Conservation (phyloP, 2,113 vertebrate genomes). For the Rhabdornis inornatus region DNA sequence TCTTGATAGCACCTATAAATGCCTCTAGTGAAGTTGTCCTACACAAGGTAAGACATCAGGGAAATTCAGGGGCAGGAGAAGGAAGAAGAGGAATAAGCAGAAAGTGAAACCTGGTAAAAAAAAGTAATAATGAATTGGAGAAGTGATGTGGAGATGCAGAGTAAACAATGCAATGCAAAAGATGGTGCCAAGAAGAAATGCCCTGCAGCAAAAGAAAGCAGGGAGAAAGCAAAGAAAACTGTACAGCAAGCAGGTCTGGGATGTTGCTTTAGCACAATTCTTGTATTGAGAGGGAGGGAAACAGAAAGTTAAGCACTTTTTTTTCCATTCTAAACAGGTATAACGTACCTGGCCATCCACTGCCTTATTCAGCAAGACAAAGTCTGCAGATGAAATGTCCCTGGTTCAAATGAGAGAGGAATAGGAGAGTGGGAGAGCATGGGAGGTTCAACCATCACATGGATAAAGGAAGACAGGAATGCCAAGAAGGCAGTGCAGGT, state of each 20-base stretch:
- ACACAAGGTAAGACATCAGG: neutral
- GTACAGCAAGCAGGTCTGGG: neutral
- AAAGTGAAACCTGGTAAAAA: neutral
- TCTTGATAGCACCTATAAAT: neutral
- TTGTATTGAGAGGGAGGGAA: neutral
- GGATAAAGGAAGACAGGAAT: neutral
- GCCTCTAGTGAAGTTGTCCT: neutral
- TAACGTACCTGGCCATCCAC: neutral
- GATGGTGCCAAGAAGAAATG: neutral
- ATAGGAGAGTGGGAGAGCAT: neutral
- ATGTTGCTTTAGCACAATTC: neutral
- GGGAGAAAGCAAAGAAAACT: neutral
- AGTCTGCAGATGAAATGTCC: neutral
- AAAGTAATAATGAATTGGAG: neutral
- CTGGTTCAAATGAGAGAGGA: neutral
- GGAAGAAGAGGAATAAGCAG: neutral
- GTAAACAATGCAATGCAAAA: neutral
- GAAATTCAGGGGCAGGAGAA: neutral
- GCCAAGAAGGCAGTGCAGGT: neutral
- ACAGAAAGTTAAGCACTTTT: neutral
- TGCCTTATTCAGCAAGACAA: neutral
- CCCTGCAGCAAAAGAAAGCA: neutral
- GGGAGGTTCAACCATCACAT: neutral
- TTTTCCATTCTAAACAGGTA: neutral
- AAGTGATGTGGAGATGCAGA: neutral